Evolutionary conservation across 2,888 invertebrate species (phyloP), one percentile per base, ranked within the genome.

Genomic region (Pteria penguin): DNA sequence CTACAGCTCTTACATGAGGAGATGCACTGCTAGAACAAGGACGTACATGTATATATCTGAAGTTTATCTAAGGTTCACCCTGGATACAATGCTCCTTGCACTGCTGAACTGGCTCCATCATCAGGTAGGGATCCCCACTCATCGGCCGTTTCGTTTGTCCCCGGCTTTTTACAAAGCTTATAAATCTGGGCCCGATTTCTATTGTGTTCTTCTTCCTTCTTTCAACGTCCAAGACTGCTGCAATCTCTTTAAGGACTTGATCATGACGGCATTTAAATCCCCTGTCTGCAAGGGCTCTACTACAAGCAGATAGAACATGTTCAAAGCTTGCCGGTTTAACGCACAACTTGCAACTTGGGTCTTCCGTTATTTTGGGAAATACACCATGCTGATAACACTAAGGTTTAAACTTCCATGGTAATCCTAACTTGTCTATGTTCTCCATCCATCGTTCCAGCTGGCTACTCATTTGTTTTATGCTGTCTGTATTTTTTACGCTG

Each of bases 301-400:
- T 36, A 5, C 45, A 36, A 36, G 14, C 45, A 36, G 45, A 36
- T 11, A 36, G 45, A 36, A 36, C 45, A 36, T 36, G 45, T 65
- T 33, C 65, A 4, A 24, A 14, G 22, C 29, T n/a, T 36, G n/a
- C 3, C 18, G 11, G n/a, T 18, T 31, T 65, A 14, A 32, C 65
- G 22, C 29, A 22, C n/a, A 11, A 22, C 31, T 31, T 57, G 22
- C 22, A 57, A 57, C 57, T 45, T 45, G 45, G 45, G 18, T 18
- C 45, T 45, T 45, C 45, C 18, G 45, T 18, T 45, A 18, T 57
- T 36, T n/a, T 33, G 18, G 36, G 22, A 32, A 65, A 27, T n/a
- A 65, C 63, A 11, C 63, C 33, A 24, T 65, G 63, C 22, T 71
- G 62, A 31, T 71, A 71, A 3, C 61, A 62, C 45, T 54, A 71